Conservation (phyloP, 1,140 invertebrate genomes). For the Luehdorfia chinensis region DNA sequence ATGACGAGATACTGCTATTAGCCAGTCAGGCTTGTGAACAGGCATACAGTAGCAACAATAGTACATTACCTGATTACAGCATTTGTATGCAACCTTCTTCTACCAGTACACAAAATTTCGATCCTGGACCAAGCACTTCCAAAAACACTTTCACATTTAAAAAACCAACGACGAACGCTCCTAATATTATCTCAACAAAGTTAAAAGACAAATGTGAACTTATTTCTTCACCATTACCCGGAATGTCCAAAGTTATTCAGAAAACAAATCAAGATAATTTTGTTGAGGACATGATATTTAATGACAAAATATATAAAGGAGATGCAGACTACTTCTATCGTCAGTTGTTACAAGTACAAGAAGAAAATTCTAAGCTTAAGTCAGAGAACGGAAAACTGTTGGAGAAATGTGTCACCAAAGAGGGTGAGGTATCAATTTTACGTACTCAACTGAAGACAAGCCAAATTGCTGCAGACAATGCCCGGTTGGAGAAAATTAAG, state of each 20-base stretch:
- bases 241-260: constrained; percentile 39
- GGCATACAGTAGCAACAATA: constrained; percentile 40
- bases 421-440: constrained; percentile 69
- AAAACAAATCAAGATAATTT: constrained; percentile 25
- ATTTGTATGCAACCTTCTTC: constrained; percentile 51
- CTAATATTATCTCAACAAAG: constrained; percentile 35
- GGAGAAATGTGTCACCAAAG: constrained; percentile 68
- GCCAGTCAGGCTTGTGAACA: constrained; percentile 70
- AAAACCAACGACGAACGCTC: constrained; percentile 35
- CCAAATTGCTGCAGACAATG: constrained; percentile 57
- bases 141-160: constrained; percentile 50
- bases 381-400: constrained; percentile 61
- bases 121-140: constrained; percentile 38
- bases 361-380: constrained; percentile 67
- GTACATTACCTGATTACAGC: constrained; percentile 49
- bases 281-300: constrained; percentile 44
- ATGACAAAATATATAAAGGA: constrained; percentile 49
- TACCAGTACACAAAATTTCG: constrained; percentile 49
- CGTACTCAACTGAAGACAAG: constrained; percentile 61
- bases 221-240: constrained; percentile 57
- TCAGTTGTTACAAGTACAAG: constrained; percentile 51
- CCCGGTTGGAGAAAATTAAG: constrained; percentile 58
- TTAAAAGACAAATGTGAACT: constrained; percentile 47
- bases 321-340: constrained; percentile 43
- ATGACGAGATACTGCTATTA: constrained; percentile 66